A percentile compares a stretch with the other conserved stretches of the same genome.
Conservation (phyloP, 1,140 invertebrate genomes). For the Tetramorium parvispinum region DNA sequence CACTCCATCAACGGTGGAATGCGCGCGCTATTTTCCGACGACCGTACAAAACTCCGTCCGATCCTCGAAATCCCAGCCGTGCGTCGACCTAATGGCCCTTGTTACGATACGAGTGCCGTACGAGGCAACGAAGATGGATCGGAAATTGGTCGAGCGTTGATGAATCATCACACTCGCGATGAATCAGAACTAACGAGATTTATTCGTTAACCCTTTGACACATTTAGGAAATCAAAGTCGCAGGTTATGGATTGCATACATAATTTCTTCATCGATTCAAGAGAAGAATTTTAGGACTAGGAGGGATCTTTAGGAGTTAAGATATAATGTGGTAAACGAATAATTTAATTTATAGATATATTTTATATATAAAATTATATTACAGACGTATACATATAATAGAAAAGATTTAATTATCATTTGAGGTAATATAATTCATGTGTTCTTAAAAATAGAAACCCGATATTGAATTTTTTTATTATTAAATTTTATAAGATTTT, state of each 20-base stretch:
- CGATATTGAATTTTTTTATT: background rate
- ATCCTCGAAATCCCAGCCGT: constrained; percentile 40
- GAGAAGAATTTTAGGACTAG: background rate
- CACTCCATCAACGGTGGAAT: constrained; percentile 55
- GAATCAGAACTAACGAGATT: constrained; percentile 41
- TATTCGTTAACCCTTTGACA: background rate
- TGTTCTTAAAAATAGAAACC: background rate
- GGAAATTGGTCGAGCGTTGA: constrained; percentile 22
- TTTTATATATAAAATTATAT: background rate
- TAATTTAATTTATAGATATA: background rate
- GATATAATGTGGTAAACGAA: background rate
- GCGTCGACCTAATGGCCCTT: constrained; percentile 49
- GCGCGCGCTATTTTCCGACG: constrained; percentile 48
- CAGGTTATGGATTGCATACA: background rate
- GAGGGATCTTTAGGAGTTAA: background rate
- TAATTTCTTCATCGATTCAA: constrained; percentile 3
- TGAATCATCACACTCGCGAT: constrained; percentile 31
- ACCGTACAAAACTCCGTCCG: constrained; percentile 45
- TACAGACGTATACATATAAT: background rate
- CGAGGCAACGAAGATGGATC: constrained; percentile 55
- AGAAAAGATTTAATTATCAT: background rate
- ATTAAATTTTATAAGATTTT: background rate
- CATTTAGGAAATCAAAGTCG: background rate
- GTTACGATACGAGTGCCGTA: constrained; percentile 34
- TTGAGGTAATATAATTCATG: background rate